Evolutionary conservation across 2,113 vertebrate species (phyloP).

Genomic region (Chelonoidis abingdonii): DNA sequence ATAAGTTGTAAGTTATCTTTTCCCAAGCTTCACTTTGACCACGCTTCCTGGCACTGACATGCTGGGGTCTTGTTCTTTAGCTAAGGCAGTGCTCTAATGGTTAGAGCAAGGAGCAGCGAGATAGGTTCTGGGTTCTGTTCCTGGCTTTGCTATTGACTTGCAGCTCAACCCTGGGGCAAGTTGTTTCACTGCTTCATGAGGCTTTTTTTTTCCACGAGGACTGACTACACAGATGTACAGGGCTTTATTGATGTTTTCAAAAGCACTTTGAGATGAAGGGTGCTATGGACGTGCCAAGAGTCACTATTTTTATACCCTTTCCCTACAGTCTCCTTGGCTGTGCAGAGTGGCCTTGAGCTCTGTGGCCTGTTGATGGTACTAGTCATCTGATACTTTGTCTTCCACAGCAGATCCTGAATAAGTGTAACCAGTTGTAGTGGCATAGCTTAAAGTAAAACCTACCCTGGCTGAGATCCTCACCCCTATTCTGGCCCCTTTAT

Average conservation of each 20-base stretch:
- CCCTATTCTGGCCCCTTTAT: background rate
- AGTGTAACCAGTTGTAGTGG: background rate
- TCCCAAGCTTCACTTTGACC: background rate
- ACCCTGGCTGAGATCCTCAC: background rate
- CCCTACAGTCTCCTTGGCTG: background rate
- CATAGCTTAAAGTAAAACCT: background rate
- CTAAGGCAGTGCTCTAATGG: background rate
- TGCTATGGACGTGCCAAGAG: background rate
- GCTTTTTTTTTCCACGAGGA: background rate
- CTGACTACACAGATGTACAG: background rate
- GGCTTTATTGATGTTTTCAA: background rate
- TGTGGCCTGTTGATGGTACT: background rate
- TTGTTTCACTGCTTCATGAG: background rate
- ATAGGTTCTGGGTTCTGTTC: background rate
- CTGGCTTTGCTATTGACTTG: background rate
- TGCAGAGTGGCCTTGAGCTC: background rate
- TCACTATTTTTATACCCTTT: background rate
- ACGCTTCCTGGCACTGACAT: background rate
- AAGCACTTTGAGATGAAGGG: background rate
- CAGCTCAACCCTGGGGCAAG: background rate
- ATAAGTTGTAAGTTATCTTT: background rate
- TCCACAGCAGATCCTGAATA: background rate
- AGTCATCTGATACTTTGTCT: background rate
- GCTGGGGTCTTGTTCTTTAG: background rate
- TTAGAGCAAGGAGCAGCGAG: background rate